Percentiles rank a stretch among this genome's conserved stretches.
Evolutionary conservation across 2,113 vertebrate species (phyloP).

Genomic region (Tenebrosternarchus preto): DNA sequence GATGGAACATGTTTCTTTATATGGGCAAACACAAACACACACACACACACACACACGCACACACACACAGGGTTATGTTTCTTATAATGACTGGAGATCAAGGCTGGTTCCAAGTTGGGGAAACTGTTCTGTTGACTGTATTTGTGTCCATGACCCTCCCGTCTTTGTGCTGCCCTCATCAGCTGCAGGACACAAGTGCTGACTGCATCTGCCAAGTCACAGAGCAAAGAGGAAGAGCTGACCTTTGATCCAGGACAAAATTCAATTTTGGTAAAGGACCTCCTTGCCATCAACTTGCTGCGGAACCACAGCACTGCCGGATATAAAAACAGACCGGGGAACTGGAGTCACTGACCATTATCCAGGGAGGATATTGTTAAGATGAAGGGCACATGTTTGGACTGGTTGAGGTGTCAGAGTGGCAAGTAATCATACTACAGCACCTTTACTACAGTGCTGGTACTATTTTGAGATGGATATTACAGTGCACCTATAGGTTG

Average conservation of each 20-base stretch:
- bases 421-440: conserved; percentile 35
- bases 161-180: conserved; percentile 50
- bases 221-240: conserved; percentile 53
- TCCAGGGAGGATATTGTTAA: conserved; percentile 50
- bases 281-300: conserved; percentile 49
- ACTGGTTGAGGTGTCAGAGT: conserved; percentile 29
- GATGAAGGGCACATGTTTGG: conserved; percentile 44
- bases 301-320: conserved; percentile 30
- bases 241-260: conserved; percentile 55
- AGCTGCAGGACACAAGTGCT: conserved; percentile 43
- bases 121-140: conserved; percentile 46
- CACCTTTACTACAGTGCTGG: neutral
- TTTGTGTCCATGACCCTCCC: conserved; percentile 56
- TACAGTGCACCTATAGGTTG: conserved; percentile 19
- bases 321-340: conserved; percentile 47
- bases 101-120: conserved; percentile 34
- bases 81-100: conserved; percentile 39
- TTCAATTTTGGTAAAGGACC: conserved; percentile 60
- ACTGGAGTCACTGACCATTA: conserved; percentile 36
- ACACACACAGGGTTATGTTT: neutral
- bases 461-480: neutral
- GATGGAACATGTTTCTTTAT: conserved; percentile 37
- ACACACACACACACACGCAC: conserved; percentile 20
- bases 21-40: neutral
- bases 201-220: conserved; percentile 29